phyloP scores from a whole-genome alignment of 2,113 vertebrate species.

The Meriones unguiculatus region DNA sequence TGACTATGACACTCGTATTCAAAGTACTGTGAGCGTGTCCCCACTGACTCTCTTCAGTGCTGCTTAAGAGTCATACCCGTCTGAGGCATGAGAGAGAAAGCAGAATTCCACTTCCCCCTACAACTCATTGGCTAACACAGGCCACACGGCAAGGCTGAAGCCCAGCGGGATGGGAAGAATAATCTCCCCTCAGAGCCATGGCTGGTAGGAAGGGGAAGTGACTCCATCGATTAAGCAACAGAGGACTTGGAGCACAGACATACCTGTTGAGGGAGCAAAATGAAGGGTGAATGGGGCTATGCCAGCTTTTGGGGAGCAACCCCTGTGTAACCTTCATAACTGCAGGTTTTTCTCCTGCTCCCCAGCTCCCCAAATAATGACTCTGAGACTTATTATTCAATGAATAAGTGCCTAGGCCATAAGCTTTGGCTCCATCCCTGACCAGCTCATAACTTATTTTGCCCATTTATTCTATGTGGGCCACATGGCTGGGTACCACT shows the following conservation, averaged over 20 bases:
- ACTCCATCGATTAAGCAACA: neutral
- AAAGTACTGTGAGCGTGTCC: neutral
- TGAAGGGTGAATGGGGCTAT: accelerated
- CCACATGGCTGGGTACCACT: no score
- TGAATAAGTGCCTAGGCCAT: no score
- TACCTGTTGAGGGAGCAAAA: neutral
- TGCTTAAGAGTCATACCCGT: neutral
- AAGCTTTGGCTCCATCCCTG: no score
- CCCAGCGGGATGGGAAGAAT: neutral
- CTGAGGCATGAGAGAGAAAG: neutral
- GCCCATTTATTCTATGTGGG: no score
- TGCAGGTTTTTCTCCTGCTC: no score
- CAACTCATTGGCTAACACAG: neutral
- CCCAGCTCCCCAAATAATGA: no score
- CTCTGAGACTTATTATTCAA: no score
- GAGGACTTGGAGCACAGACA: neutral
- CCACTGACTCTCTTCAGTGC: neutral
- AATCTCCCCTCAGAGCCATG: neutral
- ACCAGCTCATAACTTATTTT: no score
- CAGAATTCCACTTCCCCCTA: neutral
- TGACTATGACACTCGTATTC: no score
- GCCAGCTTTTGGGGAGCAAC: neutral
- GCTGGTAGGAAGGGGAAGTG: neutral
- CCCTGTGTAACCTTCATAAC: neutral
- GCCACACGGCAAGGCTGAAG: neutral